phyloP scores from a whole-genome alignment of 2,113 vertebrate genomes.

The Herpetotheres cachinnans region DNA sequence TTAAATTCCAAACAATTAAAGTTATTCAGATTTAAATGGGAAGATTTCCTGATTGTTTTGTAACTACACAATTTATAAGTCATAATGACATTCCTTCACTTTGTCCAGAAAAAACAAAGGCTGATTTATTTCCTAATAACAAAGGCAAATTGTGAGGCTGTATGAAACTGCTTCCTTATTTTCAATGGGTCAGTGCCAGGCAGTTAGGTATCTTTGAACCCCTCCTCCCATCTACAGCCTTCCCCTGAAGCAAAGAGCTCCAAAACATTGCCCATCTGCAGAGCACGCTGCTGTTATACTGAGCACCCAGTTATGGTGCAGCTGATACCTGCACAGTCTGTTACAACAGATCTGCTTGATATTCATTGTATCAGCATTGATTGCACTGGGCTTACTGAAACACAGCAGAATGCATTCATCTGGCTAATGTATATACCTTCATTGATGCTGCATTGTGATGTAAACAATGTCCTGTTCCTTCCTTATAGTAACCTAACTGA shows the following conservation, averaged over 20 bases:
- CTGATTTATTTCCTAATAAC: conserved; percentile 81
- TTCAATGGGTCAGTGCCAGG: conserved; percentile 63
- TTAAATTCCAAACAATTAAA: conserved; percentile 72
- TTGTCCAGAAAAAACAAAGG: conserved; percentile 77
- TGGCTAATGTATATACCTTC: conserved; percentile 63
- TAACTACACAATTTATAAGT: conserved; percentile 79
- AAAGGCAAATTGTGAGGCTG: conserved; percentile 73
- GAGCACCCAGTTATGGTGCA: not conserved
- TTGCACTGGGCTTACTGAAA: not conserved
- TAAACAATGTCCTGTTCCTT: conserved; percentile 42
- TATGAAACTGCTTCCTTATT: conserved; percentile 67
- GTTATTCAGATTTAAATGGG: conserved; percentile 78
- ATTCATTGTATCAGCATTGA: conserved; percentile 32
- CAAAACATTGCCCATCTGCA: not conserved
- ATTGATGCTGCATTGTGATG: conserved; percentile 48
- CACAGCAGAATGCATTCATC: conserved; percentile 38
- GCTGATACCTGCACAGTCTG: not conserved
- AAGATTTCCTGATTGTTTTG: conserved; percentile 77
- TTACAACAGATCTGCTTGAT: conserved; percentile 23
- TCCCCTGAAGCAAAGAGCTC: not conserved
- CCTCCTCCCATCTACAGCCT: not conserved
- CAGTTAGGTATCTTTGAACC: conserved; percentile 50
- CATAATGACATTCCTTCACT: conserved; percentile 79
- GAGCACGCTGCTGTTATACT: not conserved
- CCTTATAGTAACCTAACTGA: conserved; percentile 51